Evolutionary conservation across 2,888 invertebrate genomes (phyloP).

Genomic region (Malthinus seriepunctatus): DNA sequence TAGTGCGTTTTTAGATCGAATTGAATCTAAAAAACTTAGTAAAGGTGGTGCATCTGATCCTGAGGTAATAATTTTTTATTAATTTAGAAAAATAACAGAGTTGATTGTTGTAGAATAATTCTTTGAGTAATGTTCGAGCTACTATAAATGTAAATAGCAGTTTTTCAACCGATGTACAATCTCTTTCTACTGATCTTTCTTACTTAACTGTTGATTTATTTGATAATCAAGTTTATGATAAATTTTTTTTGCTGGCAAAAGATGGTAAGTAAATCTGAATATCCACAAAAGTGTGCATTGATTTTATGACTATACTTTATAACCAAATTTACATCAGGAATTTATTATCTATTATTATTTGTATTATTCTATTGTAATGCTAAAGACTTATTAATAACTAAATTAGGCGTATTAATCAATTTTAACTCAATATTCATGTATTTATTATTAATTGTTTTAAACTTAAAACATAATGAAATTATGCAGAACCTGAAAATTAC

Average conservation of each 20-base stretch:
- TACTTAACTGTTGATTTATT: background rate
- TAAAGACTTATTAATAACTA: no score
- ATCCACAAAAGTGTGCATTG: no score
- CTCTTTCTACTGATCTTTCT: slow-evolving; percentile 3
- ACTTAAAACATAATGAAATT: no score
- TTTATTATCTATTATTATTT: no score
- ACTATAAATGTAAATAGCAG: slow-evolving; percentile 5
- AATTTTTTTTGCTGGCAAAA: slow-evolving; percentile 6
- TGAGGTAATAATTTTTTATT: slow-evolving; percentile 7
- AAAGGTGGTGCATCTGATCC: slow-evolving; percentile 7
- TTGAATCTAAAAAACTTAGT: slow-evolving; percentile 45
- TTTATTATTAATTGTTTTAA: no score
- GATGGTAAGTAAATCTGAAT: slow-evolving; percentile 1
- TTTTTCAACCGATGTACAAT: slow-evolving; percentile 3
- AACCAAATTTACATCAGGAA: no score
- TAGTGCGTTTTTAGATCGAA: slow-evolving; percentile 63
- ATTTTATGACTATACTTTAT: no score
- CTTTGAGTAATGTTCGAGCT: slow-evolving; percentile 4
- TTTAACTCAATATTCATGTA: no score
- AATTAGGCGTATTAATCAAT: no score
- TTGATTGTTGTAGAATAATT: slow-evolving; percentile 7
- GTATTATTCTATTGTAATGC: no score
- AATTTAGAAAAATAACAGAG: background rate
- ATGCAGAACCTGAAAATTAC: no score
- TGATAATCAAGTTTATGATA: slow-evolving; percentile 2